Evolutionary conservation across 2,888 invertebrate species (phyloP).

Genomic region (Brassicogethes aeneus): DNA sequence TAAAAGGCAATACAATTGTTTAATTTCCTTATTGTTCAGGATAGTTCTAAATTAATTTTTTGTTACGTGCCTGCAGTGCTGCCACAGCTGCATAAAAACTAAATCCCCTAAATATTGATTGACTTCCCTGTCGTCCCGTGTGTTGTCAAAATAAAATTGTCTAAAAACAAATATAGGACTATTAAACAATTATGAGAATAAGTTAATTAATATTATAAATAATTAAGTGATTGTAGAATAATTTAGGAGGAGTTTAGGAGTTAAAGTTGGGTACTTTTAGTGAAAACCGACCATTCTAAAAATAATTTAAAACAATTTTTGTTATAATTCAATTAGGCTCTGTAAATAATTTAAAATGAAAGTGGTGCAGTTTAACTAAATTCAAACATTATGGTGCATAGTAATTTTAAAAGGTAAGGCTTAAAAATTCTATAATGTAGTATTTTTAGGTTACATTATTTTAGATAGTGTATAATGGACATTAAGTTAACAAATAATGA

Average conservation of each 20-base stretch:
- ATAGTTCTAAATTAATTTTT: too few relatives aligned
- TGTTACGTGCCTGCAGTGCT: neutral
- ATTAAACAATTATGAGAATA: neutral
- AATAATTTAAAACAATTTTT: too few relatives aligned
- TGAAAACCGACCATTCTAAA: too few relatives aligned
- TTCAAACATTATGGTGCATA: too few relatives aligned
- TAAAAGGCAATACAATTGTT: too few relatives aligned
- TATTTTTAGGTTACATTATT: neutral
- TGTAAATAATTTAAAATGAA: too few relatives aligned
- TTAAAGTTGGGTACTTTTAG: neutral
- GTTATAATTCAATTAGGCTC: too few relatives aligned
- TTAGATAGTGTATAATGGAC: neutral
- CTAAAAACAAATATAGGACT: neutral
- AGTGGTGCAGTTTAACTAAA: too few relatives aligned
- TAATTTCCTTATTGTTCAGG: too few relatives aligned
- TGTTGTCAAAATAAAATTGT: constrained; percentile 2
- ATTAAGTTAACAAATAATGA: too few relatives aligned
- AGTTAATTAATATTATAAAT: neutral
- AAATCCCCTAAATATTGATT: constrained; percentile 1
- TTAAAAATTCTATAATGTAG: neutral
- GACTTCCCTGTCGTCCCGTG: neutral
- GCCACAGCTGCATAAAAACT: neutral
- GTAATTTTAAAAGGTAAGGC: neutral
- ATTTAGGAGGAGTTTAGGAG: neutral
- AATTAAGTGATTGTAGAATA: neutral